Evolutionary conservation across 2,797 vertebrate species (phyloP).

Genomic region (Brachyrhaphis roseni): DNA sequence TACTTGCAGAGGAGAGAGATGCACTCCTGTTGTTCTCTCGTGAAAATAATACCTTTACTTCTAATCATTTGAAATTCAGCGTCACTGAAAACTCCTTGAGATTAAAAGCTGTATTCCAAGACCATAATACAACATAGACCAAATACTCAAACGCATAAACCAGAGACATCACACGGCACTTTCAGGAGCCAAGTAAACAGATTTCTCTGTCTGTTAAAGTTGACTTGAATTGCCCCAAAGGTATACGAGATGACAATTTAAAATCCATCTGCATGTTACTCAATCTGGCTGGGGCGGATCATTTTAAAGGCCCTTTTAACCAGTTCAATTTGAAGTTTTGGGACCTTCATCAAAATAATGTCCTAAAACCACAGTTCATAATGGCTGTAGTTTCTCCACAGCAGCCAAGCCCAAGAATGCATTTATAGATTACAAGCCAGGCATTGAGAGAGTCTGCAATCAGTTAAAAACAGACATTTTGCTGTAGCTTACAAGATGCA

Average conservation of each 20-base stretch:
- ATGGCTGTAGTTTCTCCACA: background rate
- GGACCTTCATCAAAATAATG: background rate
- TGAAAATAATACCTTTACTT: slow-evolving; percentile 1
- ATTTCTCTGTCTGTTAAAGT: background rate
- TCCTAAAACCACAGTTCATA: background rate
- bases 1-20: too few relatives aligned
- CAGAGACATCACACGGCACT: background rate
- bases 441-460: background rate
- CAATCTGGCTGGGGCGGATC: background rate
- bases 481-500: background rate
- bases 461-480: background rate
- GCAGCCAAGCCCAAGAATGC: background rate
- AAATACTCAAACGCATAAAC: background rate
- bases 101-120: background rate
- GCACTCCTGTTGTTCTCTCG: too few relatives aligned
- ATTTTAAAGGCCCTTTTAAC: background rate
- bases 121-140: background rate
- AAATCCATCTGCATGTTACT: background rate
- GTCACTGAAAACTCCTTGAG: background rate
- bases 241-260: background rate
- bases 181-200: background rate
- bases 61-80: background rate
- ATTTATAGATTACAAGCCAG: background rate
- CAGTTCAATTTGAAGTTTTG: background rate
- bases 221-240: background rate